Conservation (phyloP, 1,140 invertebrate genomes). For the Lysiphlebus fabarum region DNA sequence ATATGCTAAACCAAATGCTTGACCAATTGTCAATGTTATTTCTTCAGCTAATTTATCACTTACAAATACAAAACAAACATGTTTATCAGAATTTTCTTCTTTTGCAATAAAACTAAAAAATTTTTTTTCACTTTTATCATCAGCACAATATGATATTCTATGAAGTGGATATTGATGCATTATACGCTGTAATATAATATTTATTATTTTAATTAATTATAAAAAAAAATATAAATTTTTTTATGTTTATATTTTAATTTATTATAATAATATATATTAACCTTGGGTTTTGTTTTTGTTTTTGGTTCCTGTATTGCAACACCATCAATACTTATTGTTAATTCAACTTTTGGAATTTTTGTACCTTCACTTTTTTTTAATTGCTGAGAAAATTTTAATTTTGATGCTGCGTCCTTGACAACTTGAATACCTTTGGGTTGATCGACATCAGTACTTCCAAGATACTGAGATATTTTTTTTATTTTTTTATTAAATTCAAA, state of each 20-base stretch:
- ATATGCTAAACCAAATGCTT: constrained; percentile 97
- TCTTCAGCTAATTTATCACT: constrained; percentile 95
- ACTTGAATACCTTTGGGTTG: constrained; percentile 96
- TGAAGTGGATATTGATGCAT: constrained; percentile 95
- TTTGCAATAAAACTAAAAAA: constrained; percentile 98
- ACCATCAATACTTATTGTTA: constrained; percentile 92
- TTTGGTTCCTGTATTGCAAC: constrained; percentile 84
- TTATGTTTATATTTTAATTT: too few relatives aligned
- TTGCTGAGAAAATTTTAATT: constrained; percentile 91
- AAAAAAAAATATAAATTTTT: constrained; percentile 2
- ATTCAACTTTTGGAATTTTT: constrained; percentile 89
- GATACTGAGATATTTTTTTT: constrained; percentile 73
- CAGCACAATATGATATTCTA: constrained; percentile 95
- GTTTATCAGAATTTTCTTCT: constrained; percentile 76
- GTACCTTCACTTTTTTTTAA: constrained; percentile 86
- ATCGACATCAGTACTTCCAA: constrained; percentile 88
- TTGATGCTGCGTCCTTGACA: constrained; percentile 92
- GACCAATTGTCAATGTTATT: constrained; percentile 94
- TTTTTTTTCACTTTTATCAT: constrained; percentile 95
- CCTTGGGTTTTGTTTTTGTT: constrained; percentile 52
- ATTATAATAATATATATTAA: constrained; percentile 22
- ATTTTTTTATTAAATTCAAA: not conserved
- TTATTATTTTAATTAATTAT: constrained; percentile 2
- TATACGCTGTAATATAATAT: constrained; percentile 57
- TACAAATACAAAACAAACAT: constrained; percentile 94